These are phyloP conservation scores for Slavum lentiscoides DNA, from an alignment of 2,888 invertebrate species.

Conservation along the genomic window DNA sequence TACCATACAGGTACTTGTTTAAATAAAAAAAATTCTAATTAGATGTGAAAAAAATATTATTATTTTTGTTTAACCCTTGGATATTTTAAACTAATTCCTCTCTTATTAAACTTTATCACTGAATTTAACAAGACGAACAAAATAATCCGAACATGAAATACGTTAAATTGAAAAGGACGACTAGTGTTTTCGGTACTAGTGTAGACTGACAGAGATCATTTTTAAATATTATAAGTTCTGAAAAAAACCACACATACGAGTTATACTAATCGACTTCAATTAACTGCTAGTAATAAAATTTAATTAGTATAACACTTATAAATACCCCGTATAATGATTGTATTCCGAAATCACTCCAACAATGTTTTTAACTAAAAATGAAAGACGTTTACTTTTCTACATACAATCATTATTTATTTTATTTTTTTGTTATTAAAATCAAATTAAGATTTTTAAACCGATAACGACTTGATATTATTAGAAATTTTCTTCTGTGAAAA, in stretches of 20 bases:
- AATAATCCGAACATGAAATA: constrained; percentile 1
- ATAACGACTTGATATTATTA: too few species aligned
- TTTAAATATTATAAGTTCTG: not conserved
- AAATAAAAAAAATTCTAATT: constrained; percentile 1
- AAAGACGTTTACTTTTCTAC: too few species aligned
- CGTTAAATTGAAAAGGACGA: not conserved
- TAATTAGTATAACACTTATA: too few species aligned
- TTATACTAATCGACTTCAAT: not conserved
- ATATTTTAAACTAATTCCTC: constrained; percentile 17
- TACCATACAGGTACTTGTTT: not conserved
- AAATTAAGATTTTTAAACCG: too few species aligned
- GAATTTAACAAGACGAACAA: constrained; percentile 24
- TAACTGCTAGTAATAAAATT: too few species aligned
- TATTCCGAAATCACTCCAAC: too few species aligned
- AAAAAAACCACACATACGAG: not conserved
- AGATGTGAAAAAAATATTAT: not conserved
- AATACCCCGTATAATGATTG: too few species aligned
- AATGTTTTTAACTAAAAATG: too few species aligned
- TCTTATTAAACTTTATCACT: constrained; percentile 18
- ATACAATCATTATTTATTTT: too few species aligned
- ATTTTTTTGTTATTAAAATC: too few species aligned
- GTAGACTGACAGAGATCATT: not conserved
- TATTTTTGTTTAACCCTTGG: not conserved
- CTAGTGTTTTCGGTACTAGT: not conserved
- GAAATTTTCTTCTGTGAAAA: too few species aligned